These are phyloP conservation scores for Zosterops hypoxanthus DNA, from an alignment of 2,113 vertebrate genomes.

Conservation along the genomic window DNA sequence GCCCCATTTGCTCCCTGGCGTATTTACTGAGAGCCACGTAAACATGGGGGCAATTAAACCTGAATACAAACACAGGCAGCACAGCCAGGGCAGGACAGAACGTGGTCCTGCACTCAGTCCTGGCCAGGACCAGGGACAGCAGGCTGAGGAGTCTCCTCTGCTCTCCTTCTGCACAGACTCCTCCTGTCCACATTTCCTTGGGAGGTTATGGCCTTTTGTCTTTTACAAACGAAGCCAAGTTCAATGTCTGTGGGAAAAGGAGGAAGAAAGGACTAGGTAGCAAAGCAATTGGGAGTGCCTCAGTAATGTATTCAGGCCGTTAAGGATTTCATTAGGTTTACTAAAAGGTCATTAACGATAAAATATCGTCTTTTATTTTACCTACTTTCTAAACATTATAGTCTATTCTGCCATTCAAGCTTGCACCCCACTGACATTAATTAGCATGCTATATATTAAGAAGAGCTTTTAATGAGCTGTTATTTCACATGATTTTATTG, in stretches of 20 bases:
- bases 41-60: background rate
- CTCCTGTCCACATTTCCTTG: background rate
- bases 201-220: background rate
- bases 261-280: slow-evolving; percentile 58
- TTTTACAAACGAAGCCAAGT: slow-evolving; percentile 36
- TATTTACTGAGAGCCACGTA: background rate
- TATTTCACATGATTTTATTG: slow-evolving; percentile 79
- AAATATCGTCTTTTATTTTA: slow-evolving; percentile 78
- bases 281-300: slow-evolving; percentile 70
- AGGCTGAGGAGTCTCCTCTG: background rate
- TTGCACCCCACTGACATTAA: slow-evolving; percentile 81
- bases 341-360: slow-evolving; percentile 78
- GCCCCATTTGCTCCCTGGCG: background rate
- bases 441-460: slow-evolving; percentile 82
- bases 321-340: slow-evolving; percentile 80
- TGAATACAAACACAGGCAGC: background rate
- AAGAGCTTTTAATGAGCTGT: slow-evolving; percentile 80
- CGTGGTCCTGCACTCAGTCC: background rate
- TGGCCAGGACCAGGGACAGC: background rate
- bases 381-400: slow-evolving; percentile 77
- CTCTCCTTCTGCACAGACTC: background rate
- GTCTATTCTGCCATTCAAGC: slow-evolving; percentile 75
- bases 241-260: slow-evolving; percentile 37
- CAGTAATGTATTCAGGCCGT: slow-evolving; percentile 73
- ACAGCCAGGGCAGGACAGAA: background rate